phyloP scores from a whole-genome alignment of 2,888 invertebrate genomes.

The Isotomurus palustris region DNA sequence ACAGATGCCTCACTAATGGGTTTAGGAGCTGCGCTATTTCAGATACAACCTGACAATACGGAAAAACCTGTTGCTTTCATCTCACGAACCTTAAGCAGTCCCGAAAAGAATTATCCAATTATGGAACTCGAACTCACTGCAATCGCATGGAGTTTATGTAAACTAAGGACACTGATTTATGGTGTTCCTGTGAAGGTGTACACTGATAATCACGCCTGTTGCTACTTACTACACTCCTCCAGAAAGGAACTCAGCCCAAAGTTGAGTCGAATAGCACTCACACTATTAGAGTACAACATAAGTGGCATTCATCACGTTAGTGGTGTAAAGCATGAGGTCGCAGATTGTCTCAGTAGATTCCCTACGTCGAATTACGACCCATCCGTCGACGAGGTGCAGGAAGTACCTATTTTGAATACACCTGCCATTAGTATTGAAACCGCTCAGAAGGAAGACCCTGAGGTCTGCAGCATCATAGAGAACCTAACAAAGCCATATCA shows the following conservation, averaged over 20 bases:
- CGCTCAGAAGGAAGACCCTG: background rate
- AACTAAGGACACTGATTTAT: background rate
- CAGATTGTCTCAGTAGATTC: background rate
- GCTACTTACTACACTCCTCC: background rate
- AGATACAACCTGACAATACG: background rate
- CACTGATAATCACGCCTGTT: background rate
- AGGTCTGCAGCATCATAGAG: background rate
- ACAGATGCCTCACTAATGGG: background rate
- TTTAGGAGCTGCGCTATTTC: background rate
- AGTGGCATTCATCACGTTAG: background rate
- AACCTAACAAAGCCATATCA: background rate
- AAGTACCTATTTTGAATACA: background rate
- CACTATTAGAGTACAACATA: background rate
- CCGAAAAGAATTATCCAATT: background rate
- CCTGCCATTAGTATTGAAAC: background rate
- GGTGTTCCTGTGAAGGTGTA: background rate
- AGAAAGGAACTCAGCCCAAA: background rate
- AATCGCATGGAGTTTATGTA: background rate
- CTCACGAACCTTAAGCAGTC: background rate
- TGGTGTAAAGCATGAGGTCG: background rate
- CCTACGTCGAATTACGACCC: background rate
- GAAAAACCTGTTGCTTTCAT: slow-evolving; percentile 1
- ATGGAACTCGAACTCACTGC: background rate
- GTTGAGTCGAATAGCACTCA: background rate
- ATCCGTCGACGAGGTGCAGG: background rate